Conservation (phyloP, 2,113 vertebrate species). For the Lathamus discolor region DNA sequence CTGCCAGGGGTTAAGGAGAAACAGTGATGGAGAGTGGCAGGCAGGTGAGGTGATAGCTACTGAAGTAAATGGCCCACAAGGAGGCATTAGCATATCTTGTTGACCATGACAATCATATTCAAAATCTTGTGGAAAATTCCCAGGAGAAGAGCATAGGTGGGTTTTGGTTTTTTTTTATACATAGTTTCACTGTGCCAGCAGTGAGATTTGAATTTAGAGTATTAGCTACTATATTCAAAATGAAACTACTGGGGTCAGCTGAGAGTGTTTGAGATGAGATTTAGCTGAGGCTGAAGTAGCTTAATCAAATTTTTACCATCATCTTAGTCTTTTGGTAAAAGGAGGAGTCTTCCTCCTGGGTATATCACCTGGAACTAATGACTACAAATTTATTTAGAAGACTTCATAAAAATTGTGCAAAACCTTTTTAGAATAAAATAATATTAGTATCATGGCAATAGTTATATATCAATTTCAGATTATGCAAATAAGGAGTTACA, state of each 20-base stretch:
- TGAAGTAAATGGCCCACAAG: background rate
- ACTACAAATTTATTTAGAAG: background rate
- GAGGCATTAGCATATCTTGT: background rate
- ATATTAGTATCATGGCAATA: background rate
- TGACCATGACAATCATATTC: background rate
- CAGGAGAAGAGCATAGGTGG: background rate
- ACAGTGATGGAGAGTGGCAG: background rate
- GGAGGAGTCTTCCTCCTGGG: background rate
- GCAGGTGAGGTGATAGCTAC: background rate
- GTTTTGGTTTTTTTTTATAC: background rate
- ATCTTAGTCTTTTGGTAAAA: background rate
- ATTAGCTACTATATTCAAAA: background rate
- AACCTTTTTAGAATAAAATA: background rate
- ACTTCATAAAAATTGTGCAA: background rate
- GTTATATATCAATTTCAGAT: slow-evolving; percentile 34
- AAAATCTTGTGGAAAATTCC: background rate
- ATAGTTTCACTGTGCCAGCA: background rate
- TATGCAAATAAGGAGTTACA: slow-evolving; percentile 58
- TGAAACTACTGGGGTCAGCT: slow-evolving; percentile 21
- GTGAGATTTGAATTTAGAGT: slow-evolving; percentile 17
- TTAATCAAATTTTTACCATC: slow-evolving; percentile 30
- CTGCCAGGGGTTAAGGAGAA: background rate
- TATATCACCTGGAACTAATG: slow-evolving; percentile 30
- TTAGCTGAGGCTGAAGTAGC: background rate
- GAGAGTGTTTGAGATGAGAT: background rate